phyloP scores from a whole-genome alignment of 2,113 vertebrate species.

The Chaetodon auriga region DNA sequence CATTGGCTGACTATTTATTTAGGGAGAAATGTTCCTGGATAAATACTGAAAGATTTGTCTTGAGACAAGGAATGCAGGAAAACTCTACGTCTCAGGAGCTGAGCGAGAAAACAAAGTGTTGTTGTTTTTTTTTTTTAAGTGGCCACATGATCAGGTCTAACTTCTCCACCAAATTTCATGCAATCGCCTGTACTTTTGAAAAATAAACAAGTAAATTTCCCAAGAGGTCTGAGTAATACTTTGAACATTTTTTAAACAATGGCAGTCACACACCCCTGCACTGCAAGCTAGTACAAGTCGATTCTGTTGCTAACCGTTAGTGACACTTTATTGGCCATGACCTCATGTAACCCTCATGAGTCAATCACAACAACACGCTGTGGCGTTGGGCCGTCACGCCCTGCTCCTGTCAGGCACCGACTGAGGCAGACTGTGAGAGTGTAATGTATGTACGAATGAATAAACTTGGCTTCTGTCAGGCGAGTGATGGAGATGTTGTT shows the following conservation, averaged over 20 bases:
- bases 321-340: conserved; percentile 57
- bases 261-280: conserved; percentile 26
- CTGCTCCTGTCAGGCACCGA: conserved; percentile 49
- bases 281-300: conserved; percentile 58
- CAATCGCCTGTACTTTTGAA: conserved; percentile 1
- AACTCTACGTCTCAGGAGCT: not conserved
- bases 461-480: conserved; percentile 38
- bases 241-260: conserved; percentile 38
- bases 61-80: conserved; percentile 9
- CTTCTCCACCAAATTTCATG: not conserved
- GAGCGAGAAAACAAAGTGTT: not conserved
- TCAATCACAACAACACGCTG: conserved; percentile 34
- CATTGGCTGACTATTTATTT: not conserved
- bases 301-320: conserved; percentile 46
- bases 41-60: not conserved
- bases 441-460: conserved; percentile 7
- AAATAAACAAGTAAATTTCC: conserved; percentile 24
- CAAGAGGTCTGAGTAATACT: conserved; percentile 38
- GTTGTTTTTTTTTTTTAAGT: not conserved
- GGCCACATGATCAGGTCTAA: not conserved
- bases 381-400: conserved; percentile 54
- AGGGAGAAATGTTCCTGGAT: not conserved
- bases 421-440: conserved; percentile 20
- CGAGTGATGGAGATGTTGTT: conserved; percentile 38
- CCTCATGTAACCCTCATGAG: conserved; percentile 53